Evolutionary conservation across 1,140 invertebrate species (phyloP), one percentile per base, ranked within the genome.

Genomic region (Chironomus striatipennis): DNA sequence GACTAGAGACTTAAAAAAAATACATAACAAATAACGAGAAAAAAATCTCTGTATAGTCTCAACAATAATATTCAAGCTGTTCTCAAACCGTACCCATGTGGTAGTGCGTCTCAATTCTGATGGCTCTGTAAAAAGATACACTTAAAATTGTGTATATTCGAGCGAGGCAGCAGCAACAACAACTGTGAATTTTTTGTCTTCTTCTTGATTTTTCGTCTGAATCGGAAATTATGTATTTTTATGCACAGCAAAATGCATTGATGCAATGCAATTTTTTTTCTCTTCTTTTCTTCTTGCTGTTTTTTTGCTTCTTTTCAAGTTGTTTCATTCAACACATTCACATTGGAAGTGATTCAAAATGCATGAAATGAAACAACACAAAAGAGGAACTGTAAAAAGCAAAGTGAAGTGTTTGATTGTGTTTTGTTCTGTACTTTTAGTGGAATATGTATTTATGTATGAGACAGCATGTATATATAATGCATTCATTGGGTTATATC

Each of bases 221-320:
- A 70, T 70, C 65, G 65, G 65, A 70, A 70, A 70, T 70, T 70
- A 70, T 70, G 47, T 57, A 57, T 57, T 20, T 70, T 70, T 70
- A 70, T 70, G 20, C 65, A 70, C 20, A 70, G 65, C 65, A 70
- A 18, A 70, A 70, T 70, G 65, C 65, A 70, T 21, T 70, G 65
- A 70, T 70, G 65, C 65, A 70, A 70, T 70, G 65, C 65, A 70
- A 20, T 70, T 70, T 70, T 57, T 57, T 57, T 15, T 57, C 43
- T 47, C 43, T 47, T 47, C 47, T 57, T 57, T n/a, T 57, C 47
- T 57, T 57, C 12, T 57, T 57, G 12, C 0, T 57, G 47, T 10
- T 34, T 34, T 34, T 34, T 34, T 34, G 24, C 47, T 57, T 57
- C 4, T 57, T 57, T 57, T 57, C 47, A 57, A 57, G 47, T 57